A percentile compares a stretch with the other conserved stretches of the same genome.
Conservation (phyloP, 2,113 vertebrate genomes). For the Vombatus ursinus region DNA sequence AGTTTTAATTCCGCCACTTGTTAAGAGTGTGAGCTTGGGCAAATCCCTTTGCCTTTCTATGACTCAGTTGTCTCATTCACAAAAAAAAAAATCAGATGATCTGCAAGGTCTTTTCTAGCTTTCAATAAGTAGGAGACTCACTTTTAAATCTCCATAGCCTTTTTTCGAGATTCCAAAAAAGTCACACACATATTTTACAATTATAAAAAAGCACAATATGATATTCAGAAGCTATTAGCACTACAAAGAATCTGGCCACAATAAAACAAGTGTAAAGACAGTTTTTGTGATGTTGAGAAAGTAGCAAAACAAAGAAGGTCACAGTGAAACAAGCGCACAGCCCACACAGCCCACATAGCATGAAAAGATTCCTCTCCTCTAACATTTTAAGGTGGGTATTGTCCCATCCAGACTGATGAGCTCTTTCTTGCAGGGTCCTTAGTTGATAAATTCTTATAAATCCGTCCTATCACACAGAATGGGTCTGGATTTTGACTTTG, state of each 20-base stretch:
- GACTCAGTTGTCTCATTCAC: not conserved
- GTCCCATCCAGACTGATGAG: no score
- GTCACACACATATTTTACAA: not conserved
- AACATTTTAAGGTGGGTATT: no score
- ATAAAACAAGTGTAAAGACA: not conserved
- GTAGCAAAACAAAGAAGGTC: no score
- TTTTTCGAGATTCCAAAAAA: not conserved
- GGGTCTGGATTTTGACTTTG: no score
- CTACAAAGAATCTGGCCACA: not conserved
- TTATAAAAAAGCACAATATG: not conserved
- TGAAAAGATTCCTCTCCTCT: no score
- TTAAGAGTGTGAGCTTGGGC: not conserved
- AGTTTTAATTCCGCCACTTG: not conserved
- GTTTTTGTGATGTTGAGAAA: not conserved
- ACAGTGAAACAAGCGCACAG: no score
- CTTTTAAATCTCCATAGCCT: not conserved
- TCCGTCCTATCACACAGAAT: no score
- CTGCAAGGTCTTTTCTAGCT: not conserved
- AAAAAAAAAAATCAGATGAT: not conserved
- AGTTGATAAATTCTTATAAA: no score
- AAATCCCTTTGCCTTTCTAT: not conserved
- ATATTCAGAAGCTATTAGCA: not conserved
- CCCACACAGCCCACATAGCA: no score
- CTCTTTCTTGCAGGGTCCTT: no score
- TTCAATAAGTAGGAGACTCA: not conserved